Evolutionary conservation across 2,797 vertebrate genomes (phyloP).

Genomic region (Chiloscyllium punctatum): DNA sequence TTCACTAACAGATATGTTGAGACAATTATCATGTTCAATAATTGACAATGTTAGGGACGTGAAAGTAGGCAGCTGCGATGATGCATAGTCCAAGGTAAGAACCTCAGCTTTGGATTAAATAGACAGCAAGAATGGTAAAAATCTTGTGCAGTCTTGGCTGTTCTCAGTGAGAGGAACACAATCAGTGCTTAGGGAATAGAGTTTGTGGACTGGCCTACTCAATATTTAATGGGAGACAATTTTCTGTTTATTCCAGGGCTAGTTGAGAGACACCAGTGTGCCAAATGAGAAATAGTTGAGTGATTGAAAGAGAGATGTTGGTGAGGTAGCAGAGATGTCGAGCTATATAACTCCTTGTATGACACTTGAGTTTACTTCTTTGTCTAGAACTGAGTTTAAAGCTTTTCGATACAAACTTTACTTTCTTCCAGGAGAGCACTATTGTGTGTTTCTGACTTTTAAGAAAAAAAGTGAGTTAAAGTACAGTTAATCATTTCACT

Average conservation of each 20-base stretch:
- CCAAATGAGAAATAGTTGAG: background rate
- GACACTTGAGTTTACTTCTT: background rate
- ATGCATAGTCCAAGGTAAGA: background rate
- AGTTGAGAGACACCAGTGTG: background rate
- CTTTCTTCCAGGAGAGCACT: background rate
- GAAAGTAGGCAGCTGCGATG: background rate
- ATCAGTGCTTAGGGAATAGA: background rate
- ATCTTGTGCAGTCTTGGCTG: background rate
- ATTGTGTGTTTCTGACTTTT: background rate
- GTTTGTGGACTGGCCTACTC: background rate
- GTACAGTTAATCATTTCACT: background rate
- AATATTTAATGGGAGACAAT: background rate
- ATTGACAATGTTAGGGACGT: background rate
- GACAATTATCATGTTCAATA: background rate
- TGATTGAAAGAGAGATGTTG: background rate
- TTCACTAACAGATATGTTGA: background rate
- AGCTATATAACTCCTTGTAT: background rate
- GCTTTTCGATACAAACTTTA: background rate
- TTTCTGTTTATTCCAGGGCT: background rate
- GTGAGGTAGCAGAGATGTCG: background rate
- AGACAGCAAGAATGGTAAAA: background rate
- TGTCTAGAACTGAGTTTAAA: background rate
- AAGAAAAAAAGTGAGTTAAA: background rate
- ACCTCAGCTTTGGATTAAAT: background rate
- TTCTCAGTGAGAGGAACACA: background rate